Base-by-base conservation (phyloP, 2,113 vertebrate species). In the Channa argus region DNA sequence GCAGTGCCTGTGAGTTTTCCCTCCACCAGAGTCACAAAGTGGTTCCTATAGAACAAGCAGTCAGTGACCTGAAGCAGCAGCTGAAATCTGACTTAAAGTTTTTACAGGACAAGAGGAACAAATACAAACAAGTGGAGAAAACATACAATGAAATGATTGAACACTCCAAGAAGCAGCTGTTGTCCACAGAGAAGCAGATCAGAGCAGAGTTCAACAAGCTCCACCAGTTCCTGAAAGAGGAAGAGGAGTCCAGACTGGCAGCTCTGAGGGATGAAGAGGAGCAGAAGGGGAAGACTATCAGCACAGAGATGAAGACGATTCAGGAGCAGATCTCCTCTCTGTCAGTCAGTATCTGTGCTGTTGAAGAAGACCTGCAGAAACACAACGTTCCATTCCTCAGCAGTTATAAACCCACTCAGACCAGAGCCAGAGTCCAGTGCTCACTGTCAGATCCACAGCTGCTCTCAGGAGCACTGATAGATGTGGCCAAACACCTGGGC, bases 301-400 rank as follows among this genome's bases (percentile, higher is more conserved):
- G 12, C 53, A 37, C 53, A 69, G 65, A 71, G 69, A 55, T 47
- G 51, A 69, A 84, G 74, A 79, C 3, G 47, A 70, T 86, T 38
- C 13, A 65, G 63, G 62, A 81, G 47, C 66, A 79, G 70, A 78
- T 83, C 66, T 81, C 56, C 56, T 78, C 65, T 80, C 81, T 90
- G 67, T 75, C 84, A 69, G 70, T 72, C 46, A 73, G 64, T 11
- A 80, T 86, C 74, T 38, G 2, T 74, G 76, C 81, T 66, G 71
- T 87, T 54, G 68, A 86, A 79, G 66, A 81, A 75, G 72, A 86
- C 0, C 76, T 88, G 70, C 59, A 71, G 65, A 80, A 77, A 66
- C 13, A 63, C 58, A 46, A 51, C 2, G 14, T 73, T 58, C 1
- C 51, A 0, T 77, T 87, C 66, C 84, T 86, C 77, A 65, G 43